Percentiles rank a stretch among this genome's conserved stretches.
Evolutionary conservation across 2,113 vertebrate species (phyloP).

Genomic region (Alethe castanea): DNA sequence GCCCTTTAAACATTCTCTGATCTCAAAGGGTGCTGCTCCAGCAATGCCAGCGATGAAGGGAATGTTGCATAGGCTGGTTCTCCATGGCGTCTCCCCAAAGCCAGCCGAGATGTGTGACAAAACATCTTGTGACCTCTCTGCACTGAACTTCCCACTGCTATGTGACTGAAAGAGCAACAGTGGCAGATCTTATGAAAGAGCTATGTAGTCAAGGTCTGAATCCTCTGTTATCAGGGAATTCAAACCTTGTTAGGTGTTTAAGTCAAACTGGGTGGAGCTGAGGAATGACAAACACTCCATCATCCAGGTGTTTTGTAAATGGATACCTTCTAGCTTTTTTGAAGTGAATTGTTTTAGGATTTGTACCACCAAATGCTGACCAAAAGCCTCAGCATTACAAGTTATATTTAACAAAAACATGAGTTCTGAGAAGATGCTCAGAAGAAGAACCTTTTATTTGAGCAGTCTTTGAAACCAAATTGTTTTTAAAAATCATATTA

Average conservation of each 20-base stretch:
- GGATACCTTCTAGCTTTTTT: not conserved
- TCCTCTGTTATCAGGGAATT: conserved; percentile 16
- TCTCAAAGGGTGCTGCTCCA: not conserved
- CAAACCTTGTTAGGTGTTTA: not conserved
- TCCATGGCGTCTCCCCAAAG: not conserved
- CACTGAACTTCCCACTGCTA: not conserved
- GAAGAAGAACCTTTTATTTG: not conserved
- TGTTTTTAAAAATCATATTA: not conserved
- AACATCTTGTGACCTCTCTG: conserved; percentile 7
- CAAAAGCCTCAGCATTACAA: not conserved
- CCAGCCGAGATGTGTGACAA: not conserved
- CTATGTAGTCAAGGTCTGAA: not conserved
- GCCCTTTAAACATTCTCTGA: not conserved
- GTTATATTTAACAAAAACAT: not conserved
- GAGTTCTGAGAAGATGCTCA: not conserved
- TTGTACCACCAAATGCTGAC: not conserved
- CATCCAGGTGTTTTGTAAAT: not conserved
- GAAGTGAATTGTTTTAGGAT: not conserved
- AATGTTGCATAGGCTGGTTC: conserved; percentile 21
- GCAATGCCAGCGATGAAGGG: not conserved
- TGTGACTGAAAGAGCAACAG: not conserved
- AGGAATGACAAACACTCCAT: conserved; percentile 15
- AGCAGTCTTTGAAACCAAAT: not conserved
- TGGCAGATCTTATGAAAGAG: not conserved
- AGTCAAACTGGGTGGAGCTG: not conserved